Evolutionary conservation across 2,888 invertebrate genomes (phyloP).

Genomic region (Polia nebulosa): DNA sequence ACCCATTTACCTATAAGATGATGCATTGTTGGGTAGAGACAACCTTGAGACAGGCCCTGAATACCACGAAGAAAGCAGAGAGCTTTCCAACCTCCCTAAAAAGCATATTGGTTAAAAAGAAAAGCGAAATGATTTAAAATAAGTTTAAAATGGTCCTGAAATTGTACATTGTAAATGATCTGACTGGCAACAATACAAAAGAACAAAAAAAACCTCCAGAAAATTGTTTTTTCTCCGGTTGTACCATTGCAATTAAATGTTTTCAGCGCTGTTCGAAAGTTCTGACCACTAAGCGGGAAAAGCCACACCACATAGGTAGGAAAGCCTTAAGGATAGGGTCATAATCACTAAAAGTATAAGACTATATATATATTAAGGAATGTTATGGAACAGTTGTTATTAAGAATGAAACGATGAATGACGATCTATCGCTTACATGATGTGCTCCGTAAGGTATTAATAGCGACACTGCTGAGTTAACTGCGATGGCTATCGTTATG

Average conservation of each 20-base stretch:
- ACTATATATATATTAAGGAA: too few species aligned
- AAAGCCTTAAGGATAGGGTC: not conserved
- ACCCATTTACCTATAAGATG: slow-evolving; percentile 92
- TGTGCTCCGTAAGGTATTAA: slow-evolving; percentile 33
- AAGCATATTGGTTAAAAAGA: not conserved
- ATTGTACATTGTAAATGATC: not conserved
- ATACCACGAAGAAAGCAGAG: slow-evolving; percentile 92
- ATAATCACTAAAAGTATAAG: too few species aligned
- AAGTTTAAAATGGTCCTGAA: not conserved
- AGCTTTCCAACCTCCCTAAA: slow-evolving; percentile 90
- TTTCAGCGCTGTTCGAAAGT: too few species aligned
- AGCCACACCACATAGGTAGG: not conserved
- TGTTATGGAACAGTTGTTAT: too few species aligned
- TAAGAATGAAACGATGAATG: too few species aligned
- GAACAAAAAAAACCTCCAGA: not conserved
- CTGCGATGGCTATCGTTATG: slow-evolving; percentile 72
- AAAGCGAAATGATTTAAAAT: not conserved
- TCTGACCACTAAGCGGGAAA: not conserved
- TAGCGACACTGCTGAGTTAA: slow-evolving; percentile 54
- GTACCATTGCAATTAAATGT: not conserved
- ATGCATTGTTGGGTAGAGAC: slow-evolving; percentile 91
- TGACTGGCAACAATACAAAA: not conserved
- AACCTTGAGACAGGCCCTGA: slow-evolving; percentile 91
- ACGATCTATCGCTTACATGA: slow-evolving; percentile 19
- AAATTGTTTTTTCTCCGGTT: not conserved